Evolutionary conservation across 2,888 invertebrate genomes (phyloP).

Genomic region (Anorthoa munda): DNA sequence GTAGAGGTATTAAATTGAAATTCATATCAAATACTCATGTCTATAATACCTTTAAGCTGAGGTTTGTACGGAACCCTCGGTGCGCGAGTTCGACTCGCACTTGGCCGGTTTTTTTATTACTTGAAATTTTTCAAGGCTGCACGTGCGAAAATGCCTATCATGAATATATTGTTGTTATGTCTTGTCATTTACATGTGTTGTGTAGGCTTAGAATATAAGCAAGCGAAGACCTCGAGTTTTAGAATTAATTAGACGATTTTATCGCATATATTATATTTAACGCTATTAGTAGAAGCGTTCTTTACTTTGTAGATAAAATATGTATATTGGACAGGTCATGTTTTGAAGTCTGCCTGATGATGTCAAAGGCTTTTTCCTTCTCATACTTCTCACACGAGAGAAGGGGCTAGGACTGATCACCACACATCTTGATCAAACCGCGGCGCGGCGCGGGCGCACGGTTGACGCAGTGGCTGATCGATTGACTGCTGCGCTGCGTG

Average conservation of each 20-base stretch:
- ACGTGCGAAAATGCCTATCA: background rate
- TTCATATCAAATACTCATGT: too few species aligned
- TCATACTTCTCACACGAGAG: too few species aligned
- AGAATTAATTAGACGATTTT: slow-evolving; percentile 23
- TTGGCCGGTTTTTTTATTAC: background rate
- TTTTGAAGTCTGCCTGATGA: background rate
- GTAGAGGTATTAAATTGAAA: too few species aligned
- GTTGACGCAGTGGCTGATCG: too few species aligned
- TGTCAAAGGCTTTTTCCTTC: too few species aligned
- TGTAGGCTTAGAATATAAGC: background rate
- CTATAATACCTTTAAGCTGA: too few species aligned
- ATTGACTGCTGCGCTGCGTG: too few species aligned
- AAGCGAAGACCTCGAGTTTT: slow-evolving; percentile 7
- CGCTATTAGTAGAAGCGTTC: background rate
- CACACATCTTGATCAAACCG: too few species aligned
- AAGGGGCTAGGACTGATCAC: too few species aligned
- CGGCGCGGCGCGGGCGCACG: too few species aligned
- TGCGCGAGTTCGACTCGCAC: too few species aligned
- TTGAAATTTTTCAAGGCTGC: slow-evolving; percentile 18
- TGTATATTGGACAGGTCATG: background rate
- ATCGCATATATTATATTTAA: background rate
- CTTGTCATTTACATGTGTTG: slow-evolving; percentile 16
- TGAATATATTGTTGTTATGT: slow-evolving; percentile 9
- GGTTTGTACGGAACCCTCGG: too few species aligned
- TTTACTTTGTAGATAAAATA: background rate